Base-by-base conservation (phyloP, 2,888 invertebrate species). In the Epirrhoe tristata region DNA sequence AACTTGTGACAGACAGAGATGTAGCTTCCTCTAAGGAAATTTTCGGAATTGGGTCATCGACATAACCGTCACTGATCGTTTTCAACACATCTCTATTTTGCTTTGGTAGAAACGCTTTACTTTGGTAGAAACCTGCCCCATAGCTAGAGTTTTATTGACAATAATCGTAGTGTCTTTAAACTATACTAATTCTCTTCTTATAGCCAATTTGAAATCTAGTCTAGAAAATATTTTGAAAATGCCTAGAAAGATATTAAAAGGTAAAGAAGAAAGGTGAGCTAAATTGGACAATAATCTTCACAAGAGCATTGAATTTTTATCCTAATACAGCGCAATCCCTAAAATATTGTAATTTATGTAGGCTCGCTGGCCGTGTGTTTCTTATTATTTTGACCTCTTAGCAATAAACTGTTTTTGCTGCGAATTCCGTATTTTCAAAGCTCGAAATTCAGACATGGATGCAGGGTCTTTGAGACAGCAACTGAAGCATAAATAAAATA, bases 301-400 rank as follows among this genome's bases (percentile, higher is more conserved):
- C n/a, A 53, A 52, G 16, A 52, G 54, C 14, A 32, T 65, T 66
- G 61, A 60, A 57, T 43, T 64, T 66, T 61, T 57, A 58, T 52
- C 14, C 59, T 61, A 65, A 55, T 62, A 50, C 53, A 24, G 5
- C 51, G 65, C 52, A 43, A 62, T 73, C 32, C 54, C 46, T 63
- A 70, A 80, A 71, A 74, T 77, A 81, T 81, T 78, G 63, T 78
- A 81, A 82, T 82, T 77, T 81, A 82, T 82, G 80, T 75, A 76
- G 82, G 80, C 69, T 74, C 68, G 60, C 64, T 61, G 68, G 70
- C 69, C 76, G 72, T 74, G 71, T 70, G 74, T 66, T 17, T 60
- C 59, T 72, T 78, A 79, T 80, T 76, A 74, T 77, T 80, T 78
- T 75, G 74, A 75, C 80, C 80, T 72, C 70, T 75, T 66, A 54